Conservation (phyloP, 1,140 invertebrate species). For the Neodiprion pinetum region DNA sequence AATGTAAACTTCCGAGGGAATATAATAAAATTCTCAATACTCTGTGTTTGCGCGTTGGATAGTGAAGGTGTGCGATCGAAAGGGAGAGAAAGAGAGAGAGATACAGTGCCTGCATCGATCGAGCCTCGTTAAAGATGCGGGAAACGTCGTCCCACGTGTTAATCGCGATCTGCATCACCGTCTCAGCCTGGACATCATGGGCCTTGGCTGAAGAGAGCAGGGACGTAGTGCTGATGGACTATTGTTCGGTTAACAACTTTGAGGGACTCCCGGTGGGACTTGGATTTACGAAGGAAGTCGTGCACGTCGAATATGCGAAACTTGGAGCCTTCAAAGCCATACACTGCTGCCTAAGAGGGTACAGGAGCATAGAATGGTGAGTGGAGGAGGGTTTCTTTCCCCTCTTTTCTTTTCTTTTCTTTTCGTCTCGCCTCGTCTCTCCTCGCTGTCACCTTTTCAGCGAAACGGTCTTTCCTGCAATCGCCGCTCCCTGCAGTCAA, state of each 20-base stretch:
- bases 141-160: too few relatives aligned
- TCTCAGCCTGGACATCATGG: too few relatives aligned
- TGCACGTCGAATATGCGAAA: conserved; percentile 70
- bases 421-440: conserved; percentile 20
- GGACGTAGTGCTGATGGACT: conserved; percentile 49
- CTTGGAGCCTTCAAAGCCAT: conserved; percentile 75
- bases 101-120: too few relatives aligned
- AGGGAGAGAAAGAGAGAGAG: too few relatives aligned
- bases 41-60: too few relatives aligned
- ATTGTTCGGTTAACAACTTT: conserved; percentile 55
- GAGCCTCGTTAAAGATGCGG: too few relatives aligned
- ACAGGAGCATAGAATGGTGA: conserved; percentile 80
- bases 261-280: conserved; percentile 56
- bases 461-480: conserved; percentile 9
- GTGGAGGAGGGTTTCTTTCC: conserved; percentile 41
- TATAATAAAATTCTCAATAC: too few relatives aligned
- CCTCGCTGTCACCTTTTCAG: conserved; percentile 15
- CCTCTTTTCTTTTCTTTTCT: conserved; percentile 29
- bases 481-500: too few relatives aligned
- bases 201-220: too few relatives aligned
- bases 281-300: conserved; percentile 75
- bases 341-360: conserved; percentile 77
- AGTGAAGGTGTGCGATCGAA: too few relatives aligned
- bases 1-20: too few relatives aligned
- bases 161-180: too few relatives aligned